These are phyloP conservation scores for Hydra vulgaris DNA, from an alignment of 30 jellyfish, hydroid and myxozoan genomes.

Conservation along the genomic window DNA sequence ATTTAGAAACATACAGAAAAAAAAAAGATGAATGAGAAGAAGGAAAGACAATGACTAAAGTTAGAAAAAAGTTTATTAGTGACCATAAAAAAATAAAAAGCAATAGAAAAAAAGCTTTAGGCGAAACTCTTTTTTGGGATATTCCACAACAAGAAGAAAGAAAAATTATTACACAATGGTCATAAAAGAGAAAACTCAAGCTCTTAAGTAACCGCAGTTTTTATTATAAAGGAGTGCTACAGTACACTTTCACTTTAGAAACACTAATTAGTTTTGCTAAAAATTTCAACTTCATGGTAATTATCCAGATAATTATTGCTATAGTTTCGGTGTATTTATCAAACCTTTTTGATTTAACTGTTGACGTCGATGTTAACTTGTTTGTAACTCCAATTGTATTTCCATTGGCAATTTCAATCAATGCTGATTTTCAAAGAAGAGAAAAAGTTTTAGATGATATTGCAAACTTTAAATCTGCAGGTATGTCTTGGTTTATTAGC, in stretches of 20 bases:
- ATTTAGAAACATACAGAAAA: no score
- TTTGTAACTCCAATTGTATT: not conserved
- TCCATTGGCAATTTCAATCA: not conserved
- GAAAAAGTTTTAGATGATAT: not conserved
- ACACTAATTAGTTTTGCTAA: not conserved
- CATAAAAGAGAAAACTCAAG: not conserved
- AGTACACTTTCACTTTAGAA: not conserved
- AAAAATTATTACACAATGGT: not conserved
- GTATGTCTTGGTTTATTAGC: not conserved
- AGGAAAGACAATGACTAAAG: no score
- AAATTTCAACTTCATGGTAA: not conserved
- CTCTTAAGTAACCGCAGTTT: not conserved
- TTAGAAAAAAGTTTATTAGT: no score
- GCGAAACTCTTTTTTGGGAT: not conserved
- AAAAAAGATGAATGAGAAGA: no score
- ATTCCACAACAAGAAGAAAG: not conserved
- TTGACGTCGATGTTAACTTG: not conserved
- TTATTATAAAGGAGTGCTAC: not conserved
- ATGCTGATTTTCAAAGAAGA: not conserved
- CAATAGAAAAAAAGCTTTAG: no score
- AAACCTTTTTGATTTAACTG: not conserved
- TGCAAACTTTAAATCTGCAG: not conserved
- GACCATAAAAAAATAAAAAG: no score
- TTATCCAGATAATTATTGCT: not conserved
- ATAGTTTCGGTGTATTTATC: not conserved